These are phyloP conservation scores for Agapornis roseicollis DNA, from an alignment of 2,113 vertebrate genomes.

Conservation along the genomic window DNA sequence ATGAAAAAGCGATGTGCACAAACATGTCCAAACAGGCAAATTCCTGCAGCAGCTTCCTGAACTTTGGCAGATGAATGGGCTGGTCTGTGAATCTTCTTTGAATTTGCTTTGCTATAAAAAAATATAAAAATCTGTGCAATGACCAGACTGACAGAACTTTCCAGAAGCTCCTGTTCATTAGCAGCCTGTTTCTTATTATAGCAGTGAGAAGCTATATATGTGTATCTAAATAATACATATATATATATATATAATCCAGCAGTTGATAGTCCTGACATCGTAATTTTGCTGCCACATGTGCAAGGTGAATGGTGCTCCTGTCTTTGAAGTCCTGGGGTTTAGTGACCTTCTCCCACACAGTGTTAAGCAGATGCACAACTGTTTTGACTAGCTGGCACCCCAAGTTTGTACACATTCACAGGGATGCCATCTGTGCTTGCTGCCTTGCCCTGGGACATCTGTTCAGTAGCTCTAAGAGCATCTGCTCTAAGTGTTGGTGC, in stretches of 20 bases:
- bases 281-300: background rate
- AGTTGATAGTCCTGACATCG: rapidly evolving
- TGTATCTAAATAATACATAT: background rate
- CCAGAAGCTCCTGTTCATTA: background rate
- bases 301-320: background rate
- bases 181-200: background rate
- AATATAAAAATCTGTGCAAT: background rate
- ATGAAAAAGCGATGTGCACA: background rate
- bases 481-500: conserved; percentile 33
- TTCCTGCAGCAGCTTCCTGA: background rate
- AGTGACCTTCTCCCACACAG: background rate
- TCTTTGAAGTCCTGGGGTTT: background rate
- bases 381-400: conserved; percentile 50
- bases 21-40: background rate
- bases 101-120: background rate
- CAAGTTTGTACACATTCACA: conserved; percentile 42
- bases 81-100: background rate
- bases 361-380: background rate
- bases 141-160: background rate
- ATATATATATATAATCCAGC: background rate
- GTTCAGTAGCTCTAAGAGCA: conserved; percentile 46
- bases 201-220: background rate
- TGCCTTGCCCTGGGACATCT: conserved; percentile 65
- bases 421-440: conserved; percentile 57
- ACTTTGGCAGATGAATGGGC: background rate